Conservation (phyloP, 2,113 vertebrate species). For the Nesogale talazaci region DNA sequence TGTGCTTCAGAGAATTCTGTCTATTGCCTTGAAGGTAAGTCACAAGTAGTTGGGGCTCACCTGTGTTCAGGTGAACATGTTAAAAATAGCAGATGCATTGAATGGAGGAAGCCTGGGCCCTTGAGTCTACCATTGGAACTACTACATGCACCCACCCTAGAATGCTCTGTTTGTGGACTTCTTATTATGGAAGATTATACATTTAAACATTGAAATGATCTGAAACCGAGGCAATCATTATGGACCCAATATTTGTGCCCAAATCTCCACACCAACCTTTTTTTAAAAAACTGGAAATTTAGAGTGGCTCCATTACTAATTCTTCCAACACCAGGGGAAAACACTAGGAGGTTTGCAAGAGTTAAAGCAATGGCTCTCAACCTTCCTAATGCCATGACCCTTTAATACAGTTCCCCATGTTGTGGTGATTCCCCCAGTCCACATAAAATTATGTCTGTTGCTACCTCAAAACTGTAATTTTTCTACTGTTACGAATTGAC, state of each 20-base stretch:
- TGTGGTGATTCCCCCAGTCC: too few species aligned
- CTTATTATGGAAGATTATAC: not conserved
- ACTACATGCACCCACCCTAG: not conserved
- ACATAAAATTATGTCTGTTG: too few species aligned
- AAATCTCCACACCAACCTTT: not conserved
- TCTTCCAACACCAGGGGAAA: not conserved
- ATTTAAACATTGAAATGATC: not conserved
- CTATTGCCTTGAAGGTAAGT: too few species aligned
- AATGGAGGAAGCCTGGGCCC: not conserved
- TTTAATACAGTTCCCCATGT: too few species aligned
- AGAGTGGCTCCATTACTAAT: conserved; percentile 19
- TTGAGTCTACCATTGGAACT: not conserved
- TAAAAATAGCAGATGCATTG: not conserved
- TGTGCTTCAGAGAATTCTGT: too few species aligned
- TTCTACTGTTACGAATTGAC: too few species aligned
- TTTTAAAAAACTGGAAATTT: not conserved
- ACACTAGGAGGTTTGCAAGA: too few species aligned
- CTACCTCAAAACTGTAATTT: too few species aligned
- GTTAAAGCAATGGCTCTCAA: too few species aligned
- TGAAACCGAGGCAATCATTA: conserved; percentile 19
- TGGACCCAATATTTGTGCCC: not conserved
- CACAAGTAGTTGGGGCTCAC: not conserved
- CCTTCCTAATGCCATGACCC: too few species aligned
- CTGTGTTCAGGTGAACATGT: not conserved
- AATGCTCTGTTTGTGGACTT: not conserved